Base-by-base conservation (phyloP, 2,888 invertebrate species). In the Tachina grossa region DNA sequence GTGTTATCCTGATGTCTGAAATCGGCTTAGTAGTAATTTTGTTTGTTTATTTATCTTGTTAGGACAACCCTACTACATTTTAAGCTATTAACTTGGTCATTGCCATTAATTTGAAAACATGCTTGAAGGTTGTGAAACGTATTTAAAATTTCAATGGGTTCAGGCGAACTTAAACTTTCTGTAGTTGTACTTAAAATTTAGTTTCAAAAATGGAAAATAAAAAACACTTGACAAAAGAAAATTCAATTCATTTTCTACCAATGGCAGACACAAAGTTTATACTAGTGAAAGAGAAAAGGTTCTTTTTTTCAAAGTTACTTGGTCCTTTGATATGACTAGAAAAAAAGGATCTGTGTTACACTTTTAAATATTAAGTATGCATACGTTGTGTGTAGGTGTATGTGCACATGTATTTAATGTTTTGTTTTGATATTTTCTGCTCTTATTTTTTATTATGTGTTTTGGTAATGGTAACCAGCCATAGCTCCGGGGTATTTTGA, bases 161-260 rank as follows among this genome's bases (percentile, higher is more conserved):
- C 49, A 51, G 59, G 49, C 47, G 22, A 49, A 41, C 61, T 79
- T 75, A 45, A 31, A 31, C 31, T 31, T 76, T 59, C 9, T 71
- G 65, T 68, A 51, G 59, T 11, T 57, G 55, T 57, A 45, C 65
- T 83, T 71, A 77, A 76, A 75, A 53, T 65, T 49, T 57, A 61
- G 72, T 68, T 75, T 63, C 19, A 68, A 83, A 83, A 45, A 47
- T 51, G 51, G 61, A n/a, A 75, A 65, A n/a, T 74, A 31, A 71
- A 69, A 53, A 31, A 45, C 72, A 66, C 66, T 85, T 76, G 83
- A 80, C 85, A 83, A 83, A 83, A 83, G 76, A 85, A 85, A 85
- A 85, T 76, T 83, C 75, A 85, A 85, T 83, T 85, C 83, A 83
- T 72, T 83, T 79, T 72, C 74, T 61, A 61, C 69, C 63, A 69